phyloP scores from a whole-genome alignment of 1,140 invertebrate genomes.

The Pogonus chalceus region DNA sequence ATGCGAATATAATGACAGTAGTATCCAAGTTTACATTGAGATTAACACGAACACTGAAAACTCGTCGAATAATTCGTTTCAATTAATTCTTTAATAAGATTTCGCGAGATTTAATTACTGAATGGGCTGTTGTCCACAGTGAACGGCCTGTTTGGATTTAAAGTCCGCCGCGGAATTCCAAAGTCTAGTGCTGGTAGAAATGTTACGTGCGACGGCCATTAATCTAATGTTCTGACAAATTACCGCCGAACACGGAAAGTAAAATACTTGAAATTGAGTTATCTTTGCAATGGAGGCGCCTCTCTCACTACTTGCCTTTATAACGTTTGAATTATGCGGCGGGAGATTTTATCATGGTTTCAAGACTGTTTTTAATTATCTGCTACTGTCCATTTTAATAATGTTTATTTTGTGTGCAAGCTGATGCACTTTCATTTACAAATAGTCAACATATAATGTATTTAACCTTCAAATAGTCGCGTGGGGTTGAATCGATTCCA shows the following conservation, averaged over 20 bases:
- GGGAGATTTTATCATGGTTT: neutral
- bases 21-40: slow-evolving; percentile 1
- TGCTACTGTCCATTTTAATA: neutral
- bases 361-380: neutral
- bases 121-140: neutral
- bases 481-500: too few relatives aligned
- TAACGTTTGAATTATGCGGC: neutral
- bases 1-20: too few relatives aligned
- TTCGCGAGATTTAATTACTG: neutral
- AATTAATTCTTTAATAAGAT: slow-evolving; percentile 8
- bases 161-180: neutral
- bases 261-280: slow-evolving; percentile 7
- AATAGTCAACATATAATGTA: too few relatives aligned
- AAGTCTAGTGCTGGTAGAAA: neutral
- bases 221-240: slow-evolving; percentile 5
- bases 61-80: neutral
- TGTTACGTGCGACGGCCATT: neutral
- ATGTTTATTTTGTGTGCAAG: too few relatives aligned
- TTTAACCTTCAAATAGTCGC: too few relatives aligned
- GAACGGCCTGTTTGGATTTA: neutral
- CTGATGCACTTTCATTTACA: too few relatives aligned
- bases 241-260: slow-evolving; percentile 1
- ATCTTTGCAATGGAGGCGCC: too few relatives aligned
- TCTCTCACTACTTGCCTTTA: neutral
- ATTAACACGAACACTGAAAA: neutral